phyloP scores from a whole-genome alignment of 2,797 vertebrate species.

The Perdix hodgsoniae region DNA sequence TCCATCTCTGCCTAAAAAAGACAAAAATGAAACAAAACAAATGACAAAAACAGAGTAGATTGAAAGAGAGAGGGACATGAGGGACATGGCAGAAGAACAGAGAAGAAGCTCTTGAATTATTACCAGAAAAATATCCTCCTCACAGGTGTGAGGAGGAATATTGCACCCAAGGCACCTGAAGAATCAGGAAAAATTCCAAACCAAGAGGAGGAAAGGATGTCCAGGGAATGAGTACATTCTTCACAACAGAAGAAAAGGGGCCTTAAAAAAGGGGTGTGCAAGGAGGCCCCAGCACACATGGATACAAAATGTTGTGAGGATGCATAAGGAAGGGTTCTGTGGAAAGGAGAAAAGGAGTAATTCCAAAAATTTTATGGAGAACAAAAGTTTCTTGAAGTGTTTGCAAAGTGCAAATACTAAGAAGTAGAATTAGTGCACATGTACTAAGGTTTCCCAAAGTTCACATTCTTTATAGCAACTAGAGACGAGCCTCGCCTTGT shows the following conservation, averaged over 20 bases:
- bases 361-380: not conserved
- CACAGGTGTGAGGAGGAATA: not conserved
- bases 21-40: not conserved
- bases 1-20: not conserved
- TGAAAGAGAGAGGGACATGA: not conserved
- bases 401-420: not conserved
- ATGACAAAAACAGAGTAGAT: too few relatives aligned
- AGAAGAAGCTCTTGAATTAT: not conserved
- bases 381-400: fast-evolving
- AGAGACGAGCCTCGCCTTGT: not conserved
- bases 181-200: not conserved
- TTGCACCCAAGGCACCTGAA: not conserved
- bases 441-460: not conserved
- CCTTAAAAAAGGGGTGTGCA: not conserved
- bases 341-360: not conserved
- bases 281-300: fast-evolving
- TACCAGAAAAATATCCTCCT: not conserved
- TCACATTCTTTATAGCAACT: not conserved
- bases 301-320: not conserved
- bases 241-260: not conserved
- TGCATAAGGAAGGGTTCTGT: not conserved
- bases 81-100: not conserved
- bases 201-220: not conserved
- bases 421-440: not conserved
- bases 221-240: not conserved